Percentiles rank a stretch among this genome's conserved stretches.
Evolutionary conservation across 2,797 vertebrate genomes (phyloP).

Genomic region (Silurus lanzhouensis): DNA sequence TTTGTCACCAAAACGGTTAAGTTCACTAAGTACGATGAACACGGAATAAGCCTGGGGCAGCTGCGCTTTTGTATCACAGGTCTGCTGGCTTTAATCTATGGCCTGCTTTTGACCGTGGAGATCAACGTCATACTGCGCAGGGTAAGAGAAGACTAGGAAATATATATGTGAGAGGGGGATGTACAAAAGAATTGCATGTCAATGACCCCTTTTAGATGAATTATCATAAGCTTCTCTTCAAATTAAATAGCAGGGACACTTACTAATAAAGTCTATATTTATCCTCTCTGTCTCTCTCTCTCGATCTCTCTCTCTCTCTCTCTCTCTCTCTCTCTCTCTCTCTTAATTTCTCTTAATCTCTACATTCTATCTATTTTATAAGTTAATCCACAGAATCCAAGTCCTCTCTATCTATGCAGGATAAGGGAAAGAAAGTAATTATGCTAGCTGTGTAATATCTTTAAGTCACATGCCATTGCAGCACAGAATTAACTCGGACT

Average conservation of each 20-base stretch:
- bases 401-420: conserved; percentile 18
- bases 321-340: conserved; percentile 4
- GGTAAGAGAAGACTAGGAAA: conserved; percentile 61
- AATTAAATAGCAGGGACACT: background rate
- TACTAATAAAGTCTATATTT: background rate
- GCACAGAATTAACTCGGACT: conserved; percentile 17
- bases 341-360: background rate
- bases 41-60: conserved; percentile 78
- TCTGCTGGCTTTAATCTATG: conserved; percentile 81
- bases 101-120: conserved; percentile 82
- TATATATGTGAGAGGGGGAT: too few species aligned
- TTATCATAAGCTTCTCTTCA: background rate
- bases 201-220: background rate
- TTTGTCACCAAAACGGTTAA: conserved; percentile 87
- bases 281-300: conserved; percentile 7
- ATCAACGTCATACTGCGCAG: conserved; percentile 83
- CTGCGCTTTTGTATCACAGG: conserved; percentile 87
- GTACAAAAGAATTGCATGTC: background rate
- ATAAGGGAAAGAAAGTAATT: conserved; percentile 32
- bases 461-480: background rate
- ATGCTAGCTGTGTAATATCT: conserved; percentile 3
- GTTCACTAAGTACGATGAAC: conserved; percentile 83
- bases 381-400: conserved; percentile 2
- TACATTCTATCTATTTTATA: conserved; percentile 20
- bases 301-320: too few species aligned